Evolutionary conservation across 30 jellyfish, hydroid and myxozoan species (phyloP).

Genomic region (Euphysa ruthae): DNA sequence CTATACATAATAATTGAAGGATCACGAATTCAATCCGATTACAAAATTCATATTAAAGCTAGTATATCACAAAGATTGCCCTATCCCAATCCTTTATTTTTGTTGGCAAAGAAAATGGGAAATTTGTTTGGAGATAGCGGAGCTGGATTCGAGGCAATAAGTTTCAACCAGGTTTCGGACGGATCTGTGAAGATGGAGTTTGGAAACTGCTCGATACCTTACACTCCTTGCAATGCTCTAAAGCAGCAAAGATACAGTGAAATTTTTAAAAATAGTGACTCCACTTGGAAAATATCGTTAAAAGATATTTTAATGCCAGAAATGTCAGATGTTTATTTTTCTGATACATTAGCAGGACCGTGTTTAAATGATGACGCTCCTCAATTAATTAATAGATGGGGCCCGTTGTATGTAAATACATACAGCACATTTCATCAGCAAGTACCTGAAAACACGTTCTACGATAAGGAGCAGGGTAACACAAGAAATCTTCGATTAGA

Average conservation of each 20-base stretch:
- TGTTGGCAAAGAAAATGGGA: conserved; percentile 36
- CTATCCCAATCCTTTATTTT: conserved; percentile 4
- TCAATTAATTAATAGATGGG: conserved; percentile 12
- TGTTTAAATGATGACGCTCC: conserved; percentile 65
- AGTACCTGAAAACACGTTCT: conserved; percentile 61
- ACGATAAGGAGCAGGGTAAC: conserved; percentile 68
- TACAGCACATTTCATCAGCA: conserved; percentile 29
- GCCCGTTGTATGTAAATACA: conserved; percentile 46
- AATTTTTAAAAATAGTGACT: conserved; percentile 12
- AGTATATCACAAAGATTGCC: not conserved
- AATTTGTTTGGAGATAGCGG: conserved; percentile 22
- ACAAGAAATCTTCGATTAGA: conserved; percentile 47
- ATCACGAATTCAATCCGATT: conserved; percentile 20
- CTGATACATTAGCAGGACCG: conserved; percentile 67
- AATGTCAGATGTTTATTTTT: conserved; percentile 30
- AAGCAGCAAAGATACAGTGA: conserved; percentile 15
- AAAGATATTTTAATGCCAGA: conserved; percentile 40
- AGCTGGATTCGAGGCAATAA: conserved; percentile 34
- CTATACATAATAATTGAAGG: conserved; percentile 30
- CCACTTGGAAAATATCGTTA: conserved; percentile 30
- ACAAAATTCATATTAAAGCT: conserved; percentile 32
- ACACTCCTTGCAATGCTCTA: conserved; percentile 58
- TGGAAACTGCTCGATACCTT: conserved; percentile 58
- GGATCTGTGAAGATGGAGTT: conserved; percentile 32
- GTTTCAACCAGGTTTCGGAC: conserved; percentile 16